Base-by-base conservation (phyloP, 2,797 vertebrate genomes). In the Loris lydekkerianus region DNA sequence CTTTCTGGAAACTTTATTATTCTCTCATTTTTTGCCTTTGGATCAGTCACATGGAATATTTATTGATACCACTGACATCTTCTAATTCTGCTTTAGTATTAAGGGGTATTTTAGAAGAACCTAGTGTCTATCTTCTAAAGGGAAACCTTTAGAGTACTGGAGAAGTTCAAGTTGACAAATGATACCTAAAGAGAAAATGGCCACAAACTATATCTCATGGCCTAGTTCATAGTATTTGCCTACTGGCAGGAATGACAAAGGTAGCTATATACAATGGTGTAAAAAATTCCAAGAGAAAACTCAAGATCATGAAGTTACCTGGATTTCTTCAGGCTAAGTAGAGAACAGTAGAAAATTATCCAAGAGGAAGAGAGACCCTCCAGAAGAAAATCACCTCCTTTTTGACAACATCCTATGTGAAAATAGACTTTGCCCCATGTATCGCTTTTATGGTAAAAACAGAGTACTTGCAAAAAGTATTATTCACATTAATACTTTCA, bases 231-330 rank as follows among this genome's bases (percentile, higher is more conserved):
- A 84, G 34, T 61, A 83, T 83, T 27, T 86, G 25, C 37, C 63
- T 83, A 58, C 14, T 21, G 61, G 27, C 9, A 93, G 23, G 34
- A 72, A 92, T 61, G 23, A 5, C 73, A 56, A 83, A 92, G 31
- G 77, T 15, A 34, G n/a, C 5, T 46, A 60, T 60, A 29, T 10
- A 3, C 9, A 46, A 3, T 31, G 13, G 49, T 25, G 43, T 0
- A 27, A 43, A 65, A 94, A 95, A 85, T n/a, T 13, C 63, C 86
- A 80, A 70, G n/a, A 93, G 56, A 85, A 89, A 80, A 94, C 65
- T 58, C 29, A 65, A 85, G 29, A 56, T 81, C 23, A 58, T 69
- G 25, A 85, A 61, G 18, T 73, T 25, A 78, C 61, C 23, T 43
- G 25, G 17, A 86, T 94, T 90, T 81, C 49, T 61, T 83, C 20